Evolutionary conservation across 2,888 invertebrate genomes (phyloP).

Genomic region (Euphydryas editha): DNA sequence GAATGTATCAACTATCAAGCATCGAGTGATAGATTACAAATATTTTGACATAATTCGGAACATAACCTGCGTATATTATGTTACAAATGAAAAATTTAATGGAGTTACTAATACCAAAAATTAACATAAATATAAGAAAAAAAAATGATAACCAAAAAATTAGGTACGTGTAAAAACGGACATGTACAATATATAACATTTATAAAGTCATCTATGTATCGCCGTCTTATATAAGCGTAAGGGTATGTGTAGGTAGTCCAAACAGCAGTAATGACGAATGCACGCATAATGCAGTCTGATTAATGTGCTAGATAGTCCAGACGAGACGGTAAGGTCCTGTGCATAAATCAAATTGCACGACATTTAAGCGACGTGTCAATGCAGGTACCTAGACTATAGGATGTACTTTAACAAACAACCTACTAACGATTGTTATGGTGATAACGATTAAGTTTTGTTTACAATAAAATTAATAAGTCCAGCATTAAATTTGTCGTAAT

Average conservation of each 20-base stretch:
- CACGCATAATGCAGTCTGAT: constrained; percentile 33
- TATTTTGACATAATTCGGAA: neutral
- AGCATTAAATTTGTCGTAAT: too few species aligned
- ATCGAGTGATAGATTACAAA: too few species aligned
- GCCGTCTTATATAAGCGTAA: neutral
- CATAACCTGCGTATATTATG: too few species aligned
- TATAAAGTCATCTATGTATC: constrained; percentile 1
- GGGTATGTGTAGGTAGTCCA: constrained; percentile 10
- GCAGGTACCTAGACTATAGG: constrained; percentile 30
- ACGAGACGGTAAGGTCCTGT: constrained; percentile 29
- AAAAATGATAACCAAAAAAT: neutral
- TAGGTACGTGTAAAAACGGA: neutral
- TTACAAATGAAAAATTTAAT: too few species aligned
- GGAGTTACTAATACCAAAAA: too few species aligned
- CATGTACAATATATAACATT: neutral
- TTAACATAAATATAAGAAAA: too few species aligned
- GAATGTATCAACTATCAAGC: too few species aligned
- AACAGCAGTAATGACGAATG: constrained; percentile 34
- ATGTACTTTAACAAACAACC: constrained; percentile 22
- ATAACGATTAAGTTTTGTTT: constrained; percentile 9
- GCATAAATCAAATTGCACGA: constrained; percentile 39
- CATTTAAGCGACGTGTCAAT: constrained; percentile 36
- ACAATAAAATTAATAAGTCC: neutral
- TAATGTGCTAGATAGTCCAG: constrained; percentile 34
- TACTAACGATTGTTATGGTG: constrained; percentile 22